Percentiles rank a stretch among this genome's conserved stretches.
Conservation (phyloP, 2,113 vertebrate genomes). For the Electrona antarctica region DNA sequence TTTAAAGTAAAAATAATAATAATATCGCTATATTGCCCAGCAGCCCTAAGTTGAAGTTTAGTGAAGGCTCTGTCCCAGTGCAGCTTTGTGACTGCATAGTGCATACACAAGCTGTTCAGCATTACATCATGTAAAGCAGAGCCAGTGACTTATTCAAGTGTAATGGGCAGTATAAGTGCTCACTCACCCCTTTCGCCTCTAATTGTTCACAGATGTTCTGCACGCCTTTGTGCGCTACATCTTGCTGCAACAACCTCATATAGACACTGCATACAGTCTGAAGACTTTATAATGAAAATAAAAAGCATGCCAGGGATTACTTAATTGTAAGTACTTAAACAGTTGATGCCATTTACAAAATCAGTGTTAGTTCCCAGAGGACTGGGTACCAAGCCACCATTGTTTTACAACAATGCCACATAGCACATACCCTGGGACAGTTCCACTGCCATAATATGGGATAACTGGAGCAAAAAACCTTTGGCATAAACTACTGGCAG, state of each 20-base stretch:
- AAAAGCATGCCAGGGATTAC: constrained; percentile 44
- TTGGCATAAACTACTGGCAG: neutral
- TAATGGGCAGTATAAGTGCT: constrained; percentile 73
- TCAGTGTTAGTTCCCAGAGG: constrained; percentile 14
- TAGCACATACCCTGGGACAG: neutral
- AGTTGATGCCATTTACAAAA: constrained; percentile 30
- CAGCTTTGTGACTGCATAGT: constrained; percentile 48
- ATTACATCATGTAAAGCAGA: constrained; percentile 67
- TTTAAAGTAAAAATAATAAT: too few species aligned
- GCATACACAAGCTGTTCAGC: constrained; percentile 45
- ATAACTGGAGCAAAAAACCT: constrained; percentile 17
- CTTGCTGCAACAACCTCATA: constrained; percentile 35
- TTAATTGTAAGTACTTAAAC: constrained; percentile 48
- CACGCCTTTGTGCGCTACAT: constrained; percentile 69
- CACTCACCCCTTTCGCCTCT: constrained; percentile 59
- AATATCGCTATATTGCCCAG: too few species aligned
- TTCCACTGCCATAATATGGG: neutral
- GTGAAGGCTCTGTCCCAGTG: constrained; percentile 34
- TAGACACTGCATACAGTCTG: constrained; percentile 41
- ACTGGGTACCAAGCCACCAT: neutral
- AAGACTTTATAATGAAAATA: constrained; percentile 38
- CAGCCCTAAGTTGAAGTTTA: constrained; percentile 49
- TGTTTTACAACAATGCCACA: neutral
- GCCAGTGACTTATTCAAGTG: constrained; percentile 72
- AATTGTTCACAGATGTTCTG: constrained; percentile 76